A percentile compares a stretch with the other conserved stretches of the same genome.
These are phyloP conservation scores for Alentia gelatinosa DNA, from an alignment of 2,888 invertebrate genomes.

Conservation along the genomic window DNA sequence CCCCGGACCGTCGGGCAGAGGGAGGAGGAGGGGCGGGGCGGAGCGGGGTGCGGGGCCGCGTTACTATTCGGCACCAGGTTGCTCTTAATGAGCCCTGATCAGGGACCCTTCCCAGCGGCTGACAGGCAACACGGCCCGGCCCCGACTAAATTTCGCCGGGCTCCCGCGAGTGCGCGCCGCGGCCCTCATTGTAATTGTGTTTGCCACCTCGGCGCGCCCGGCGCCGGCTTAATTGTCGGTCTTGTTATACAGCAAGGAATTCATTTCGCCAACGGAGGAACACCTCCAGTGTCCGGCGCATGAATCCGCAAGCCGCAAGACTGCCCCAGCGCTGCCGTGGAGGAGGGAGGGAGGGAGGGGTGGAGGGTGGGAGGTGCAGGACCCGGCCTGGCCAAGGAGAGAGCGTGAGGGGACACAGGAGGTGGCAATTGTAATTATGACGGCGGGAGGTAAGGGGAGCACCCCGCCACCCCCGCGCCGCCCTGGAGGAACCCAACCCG, in stretches of 20 bases:
- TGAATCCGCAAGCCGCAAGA: not conserved
- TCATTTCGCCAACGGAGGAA: conserved; percentile 22
- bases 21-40: not conserved
- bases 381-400: not conserved
- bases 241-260: conserved; percentile 51
- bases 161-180: not conserved
- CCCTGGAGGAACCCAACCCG: conserved; percentile 3
- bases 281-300: conserved; percentile 37
- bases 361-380: not conserved
- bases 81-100: conserved; percentile 44
- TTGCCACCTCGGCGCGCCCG: conserved; percentile 46
- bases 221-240: conserved; percentile 42
- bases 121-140: conserved; percentile 41
- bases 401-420: not conserved
- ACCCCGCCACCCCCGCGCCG: not conserved
- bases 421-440: conserved; percentile 43
- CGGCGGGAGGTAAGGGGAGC: not conserved
- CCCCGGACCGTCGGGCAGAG: not conserved
- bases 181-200: conserved; percentile 52
- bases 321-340: not conserved
- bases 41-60: not conserved
- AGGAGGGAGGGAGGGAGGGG: not conserved
- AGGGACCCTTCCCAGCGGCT: conserved; percentile 33
- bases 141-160: conserved; percentile 29
- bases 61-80: conserved; percentile 43